Evolutionary conservation across 2,797 vertebrate species (phyloP).

Genomic region (Argentina silus): DNA sequence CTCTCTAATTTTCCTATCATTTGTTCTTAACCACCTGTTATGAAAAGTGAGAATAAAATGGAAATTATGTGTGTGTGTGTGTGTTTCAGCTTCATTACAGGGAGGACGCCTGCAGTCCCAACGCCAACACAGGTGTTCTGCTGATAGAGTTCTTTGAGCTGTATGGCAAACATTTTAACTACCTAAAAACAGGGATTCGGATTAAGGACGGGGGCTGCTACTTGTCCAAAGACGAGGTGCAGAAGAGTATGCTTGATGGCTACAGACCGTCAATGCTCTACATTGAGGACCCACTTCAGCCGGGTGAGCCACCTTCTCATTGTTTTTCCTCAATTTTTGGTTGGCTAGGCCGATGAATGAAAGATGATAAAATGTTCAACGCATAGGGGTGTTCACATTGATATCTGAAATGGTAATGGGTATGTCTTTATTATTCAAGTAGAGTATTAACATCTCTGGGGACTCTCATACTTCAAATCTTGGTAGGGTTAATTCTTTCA

Average conservation of each 20-base stretch:
- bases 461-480: no score
- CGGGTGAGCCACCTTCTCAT: slow-evolving; percentile 82
- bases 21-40: background rate
- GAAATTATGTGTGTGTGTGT: background rate
- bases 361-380: no score
- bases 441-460: no score
- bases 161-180: slow-evolving; percentile 89
- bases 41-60: no score
- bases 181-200: slow-evolving; percentile 90
- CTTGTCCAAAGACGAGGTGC: slow-evolving; percentile 88
- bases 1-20: background rate
- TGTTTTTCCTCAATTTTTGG: no score
- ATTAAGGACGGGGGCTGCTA: slow-evolving; percentile 90
- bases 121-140: slow-evolving; percentile 87
- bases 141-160: slow-evolving; percentile 93
- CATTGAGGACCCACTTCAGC: slow-evolving; percentile 87
- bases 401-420: no score
- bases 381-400: no score
- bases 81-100: slow-evolving; percentile 82
- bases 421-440: no score
- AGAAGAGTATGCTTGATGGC: slow-evolving; percentile 87
- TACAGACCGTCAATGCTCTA: slow-evolving; percentile 90
- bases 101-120: slow-evolving; percentile 83
- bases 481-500: no score
- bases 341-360: no score